phyloP scores from a whole-genome alignment of 2,888 invertebrate genomes.

The Magallana nippona region DNA sequence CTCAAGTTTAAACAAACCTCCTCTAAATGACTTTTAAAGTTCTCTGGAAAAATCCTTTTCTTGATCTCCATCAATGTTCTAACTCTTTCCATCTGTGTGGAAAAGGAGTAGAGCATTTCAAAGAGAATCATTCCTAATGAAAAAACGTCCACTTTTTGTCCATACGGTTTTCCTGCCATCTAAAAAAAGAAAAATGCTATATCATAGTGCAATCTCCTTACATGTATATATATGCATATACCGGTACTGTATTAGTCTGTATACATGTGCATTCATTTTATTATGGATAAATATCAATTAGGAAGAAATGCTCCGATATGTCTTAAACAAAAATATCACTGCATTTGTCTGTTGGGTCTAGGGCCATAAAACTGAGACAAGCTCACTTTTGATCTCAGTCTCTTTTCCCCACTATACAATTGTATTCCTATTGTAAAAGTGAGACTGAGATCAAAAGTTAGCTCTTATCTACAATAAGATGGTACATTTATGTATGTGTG shows the following conservation, averaged over 20 bases:
- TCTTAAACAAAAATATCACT: too few species aligned
- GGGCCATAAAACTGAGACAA: too few species aligned
- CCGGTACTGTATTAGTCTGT: too few species aligned
- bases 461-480: not conserved
- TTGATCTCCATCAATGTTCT: constrained; percentile 82
- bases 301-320: too few species aligned
- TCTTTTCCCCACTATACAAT: too few species aligned
- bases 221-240: not conserved
- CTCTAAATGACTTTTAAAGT: constrained; percentile 83
- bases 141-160: constrained; percentile 93
- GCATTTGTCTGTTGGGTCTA: too few species aligned
- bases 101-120: constrained; percentile 93
- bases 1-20: not conserved
- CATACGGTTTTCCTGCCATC: constrained; percentile 77
- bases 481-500: not conserved
- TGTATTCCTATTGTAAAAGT: too few species aligned
- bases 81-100: constrained; percentile 93
- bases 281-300: too few species aligned
- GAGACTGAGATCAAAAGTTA: too few species aligned
- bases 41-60: constrained; percentile 85
- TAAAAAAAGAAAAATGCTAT: constrained; percentile 56
- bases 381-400: too few species aligned
- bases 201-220: not conserved
- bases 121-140: constrained; percentile 95
- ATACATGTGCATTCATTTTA: too few species aligned